Conservation (phyloP, 2,797 vertebrate species). For the Neoniphon sammara region DNA sequence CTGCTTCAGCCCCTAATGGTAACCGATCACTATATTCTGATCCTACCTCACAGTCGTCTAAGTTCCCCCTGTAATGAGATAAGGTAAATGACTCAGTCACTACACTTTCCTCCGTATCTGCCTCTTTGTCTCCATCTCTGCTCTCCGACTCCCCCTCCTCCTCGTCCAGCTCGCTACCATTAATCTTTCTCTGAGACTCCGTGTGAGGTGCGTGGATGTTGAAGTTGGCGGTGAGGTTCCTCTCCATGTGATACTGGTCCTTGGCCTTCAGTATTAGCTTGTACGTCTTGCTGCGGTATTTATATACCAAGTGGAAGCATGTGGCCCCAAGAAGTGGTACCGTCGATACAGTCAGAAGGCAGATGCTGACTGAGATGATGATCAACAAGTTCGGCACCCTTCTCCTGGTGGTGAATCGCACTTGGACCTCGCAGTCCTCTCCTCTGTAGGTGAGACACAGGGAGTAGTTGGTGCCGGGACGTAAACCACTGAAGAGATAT, state of each 20-base stretch:
- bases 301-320: conserved; percentile 95
- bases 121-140: conserved; percentile 66
- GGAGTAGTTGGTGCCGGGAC: conserved; percentile 93
- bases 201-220: conserved; percentile 86
- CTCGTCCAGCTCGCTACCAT: conserved; percentile 80
- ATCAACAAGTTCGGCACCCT: conserved; percentile 91
- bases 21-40: conserved; percentile 95
- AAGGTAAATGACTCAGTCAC: conserved; percentile 85
- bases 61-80: conserved; percentile 87
- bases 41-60: conserved; percentile 90
- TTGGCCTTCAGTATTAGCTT: conserved; percentile 93
- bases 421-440: conserved; percentile 92
- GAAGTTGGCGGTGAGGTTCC: conserved; percentile 87
- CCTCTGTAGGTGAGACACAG: conserved; percentile 91
- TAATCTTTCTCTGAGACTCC: conserved; percentile 89
- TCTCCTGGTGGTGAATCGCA: conserved; percentile 92
- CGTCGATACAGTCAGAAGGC: conserved; percentile 93
- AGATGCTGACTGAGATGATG: conserved; percentile 93
- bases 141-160: conserved; percentile 76
- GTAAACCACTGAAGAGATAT: conserved; percentile 90
- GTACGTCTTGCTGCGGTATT: conserved; percentile 94
- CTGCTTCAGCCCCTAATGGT: conserved; percentile 93
- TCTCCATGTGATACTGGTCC: conserved; percentile 90
- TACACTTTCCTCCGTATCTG: conserved; percentile 87
- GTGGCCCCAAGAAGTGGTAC: conserved; percentile 93